Evolutionary conservation across 1,140 invertebrate species (phyloP), one percentile per base, ranked within the genome.

Genomic region (Drosophila paulistorum): DNA sequence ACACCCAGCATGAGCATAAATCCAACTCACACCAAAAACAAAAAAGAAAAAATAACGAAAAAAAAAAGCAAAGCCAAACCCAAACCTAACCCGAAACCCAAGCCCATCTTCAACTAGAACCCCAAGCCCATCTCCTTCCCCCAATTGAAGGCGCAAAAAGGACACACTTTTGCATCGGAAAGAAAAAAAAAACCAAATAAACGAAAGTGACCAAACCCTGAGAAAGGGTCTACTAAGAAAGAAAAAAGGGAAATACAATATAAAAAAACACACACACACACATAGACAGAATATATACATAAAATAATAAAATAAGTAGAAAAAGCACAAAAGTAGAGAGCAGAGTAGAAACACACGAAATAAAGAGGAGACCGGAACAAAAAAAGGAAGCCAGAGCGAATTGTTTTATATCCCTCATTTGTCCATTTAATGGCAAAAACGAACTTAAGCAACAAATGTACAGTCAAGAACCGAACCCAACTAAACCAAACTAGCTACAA

Each of bases 321-420:
- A 60, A 70, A 65, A 68, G 45, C 45, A 45, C 39, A 75, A 78
- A 71, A 68, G 39, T 17, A 60, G 5, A 61, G 45, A 62, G 70
- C 41, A 14, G 3, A 26, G 23, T 26, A 13, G 58, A 45, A 68
- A 45, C 42, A 55, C 60, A 68, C 60, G 42, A 71, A 67, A 74
- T 35, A 83, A 70, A 72, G 51, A 57, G 35, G 58, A 70, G 67
- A 65, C 71, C 65, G 55, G 60, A 77, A 51, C 45, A 48, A 71
- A 65, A 68, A 81, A 77, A 81, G 74, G 81, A 91, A 84, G 85
- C 89, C 85, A 91, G 74, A 86, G 80, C 73, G 90, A 91, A 91
- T 91, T 91, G 82, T 91, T 91, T 91, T 91, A 91, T 91, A 91
- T 91, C 90, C 85, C 84, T 91, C 89, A 91, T 91, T 91, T 91